Conservation (phyloP, 2,888 invertebrate species). For the Lumbricus terrestris region DNA sequence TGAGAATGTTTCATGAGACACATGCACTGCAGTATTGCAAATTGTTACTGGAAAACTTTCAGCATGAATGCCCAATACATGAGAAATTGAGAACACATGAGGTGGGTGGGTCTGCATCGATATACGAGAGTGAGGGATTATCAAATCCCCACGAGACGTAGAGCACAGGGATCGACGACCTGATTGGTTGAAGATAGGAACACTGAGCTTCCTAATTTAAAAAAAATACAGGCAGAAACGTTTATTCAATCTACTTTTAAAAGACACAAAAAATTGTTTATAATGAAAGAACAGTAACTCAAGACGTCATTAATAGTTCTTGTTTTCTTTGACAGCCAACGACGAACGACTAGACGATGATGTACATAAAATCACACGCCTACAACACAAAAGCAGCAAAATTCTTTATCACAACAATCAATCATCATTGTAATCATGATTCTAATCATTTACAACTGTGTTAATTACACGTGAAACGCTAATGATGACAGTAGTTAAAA, state of each 20-base stretch:
- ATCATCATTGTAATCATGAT: too few relatives aligned
- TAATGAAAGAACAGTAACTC: not conserved
- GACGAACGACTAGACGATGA: not conserved
- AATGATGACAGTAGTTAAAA: not conserved
- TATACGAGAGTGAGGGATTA: too few relatives aligned
- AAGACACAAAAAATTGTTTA: not conserved
- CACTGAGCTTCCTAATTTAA: not conserved
- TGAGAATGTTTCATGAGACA: too few relatives aligned
- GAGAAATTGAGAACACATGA: too few relatives aligned
- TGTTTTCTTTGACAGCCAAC: not conserved
- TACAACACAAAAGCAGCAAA: not conserved
- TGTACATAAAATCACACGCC: not conserved
- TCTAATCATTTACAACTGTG: not conserved
- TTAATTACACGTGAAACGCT: not conserved
- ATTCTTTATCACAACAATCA: not conserved
- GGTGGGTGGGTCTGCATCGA: too few relatives aligned
- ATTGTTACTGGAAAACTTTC: too few relatives aligned
- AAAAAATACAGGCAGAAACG: not conserved
- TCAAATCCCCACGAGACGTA: too few relatives aligned
- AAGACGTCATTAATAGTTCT: not conserved
- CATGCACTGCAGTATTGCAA: too few relatives aligned
- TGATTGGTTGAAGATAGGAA: too few relatives aligned
- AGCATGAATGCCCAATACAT: too few relatives aligned
- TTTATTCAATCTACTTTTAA: too few relatives aligned
- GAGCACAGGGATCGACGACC: too few relatives aligned